Evolutionary conservation across 2,113 vertebrate genomes (phyloP), one percentile per base, ranked within the genome.

Genomic region (Tachysurus vachellii): DNA sequence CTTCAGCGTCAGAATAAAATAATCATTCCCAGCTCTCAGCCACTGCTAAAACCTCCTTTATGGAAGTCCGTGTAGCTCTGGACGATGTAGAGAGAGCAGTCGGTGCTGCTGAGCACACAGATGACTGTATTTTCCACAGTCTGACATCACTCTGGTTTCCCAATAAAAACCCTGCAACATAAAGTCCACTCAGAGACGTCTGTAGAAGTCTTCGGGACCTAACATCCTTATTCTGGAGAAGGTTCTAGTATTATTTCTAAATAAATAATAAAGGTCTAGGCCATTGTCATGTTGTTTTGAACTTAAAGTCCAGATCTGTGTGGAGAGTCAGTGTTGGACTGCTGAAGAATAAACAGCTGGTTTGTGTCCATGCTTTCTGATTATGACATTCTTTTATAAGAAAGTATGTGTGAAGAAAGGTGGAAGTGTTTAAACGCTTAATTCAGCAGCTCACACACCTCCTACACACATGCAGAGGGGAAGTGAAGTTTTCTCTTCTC

Each of bases 21-120:
- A 57, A 80, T 82, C 84, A 82, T 85, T 84, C 82, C 44, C 90
- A 83, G 89, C 44, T 86, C 84, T 86, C 87, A 80, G 31, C 70
- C 31, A 80, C 81, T 81, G 88, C 86, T 90, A 86, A 89, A 89
- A 88, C 89, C 62, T 88, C 87, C 85, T 90, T 82, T 77, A 75
- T 88, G 80, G 77, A 88, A 84, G 66, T 66, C 73, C 17, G 10
- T 61, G 70, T 84, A 64, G 66, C 62, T 9, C 23, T 62, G 82
- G 71, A 62, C 71, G 86, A 68, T 83, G 82, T 80, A 73, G 81
- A 68, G 86, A 54, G 68, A 56, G 62, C 66, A 80, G 83, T 84
- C 62, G 75, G 80, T 89, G 50, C 73, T 62, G 76, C 76, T 54
- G 70, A 79, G 86, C 86, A 79, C 73, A 82, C 21, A 80, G 82